Evolutionary conservation across 2,113 vertebrate genomes (phyloP), one percentile per base, ranked within the genome.

Genomic region (Dipodomys merriami): DNA sequence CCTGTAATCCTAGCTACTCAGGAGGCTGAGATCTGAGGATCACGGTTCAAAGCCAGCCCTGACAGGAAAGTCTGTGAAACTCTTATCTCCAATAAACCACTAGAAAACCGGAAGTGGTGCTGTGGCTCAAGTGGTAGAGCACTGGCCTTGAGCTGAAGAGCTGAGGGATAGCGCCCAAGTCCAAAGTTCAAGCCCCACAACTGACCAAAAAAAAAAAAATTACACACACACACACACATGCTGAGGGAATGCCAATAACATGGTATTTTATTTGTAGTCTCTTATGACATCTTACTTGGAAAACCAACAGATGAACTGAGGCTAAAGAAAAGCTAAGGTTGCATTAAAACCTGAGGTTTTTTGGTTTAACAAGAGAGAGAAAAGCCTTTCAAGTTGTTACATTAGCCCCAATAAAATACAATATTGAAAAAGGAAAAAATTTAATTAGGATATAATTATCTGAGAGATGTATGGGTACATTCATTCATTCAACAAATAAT

Each of bases 401-500:
- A 57, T 33, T 49, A 86, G 1, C 20, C 33, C 57, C 20, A 57
- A 80, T 44, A 88, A 86, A 92, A 23, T 60, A 82, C 46, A 25
- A 88, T 29, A 78, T 1, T 73, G 13, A 96, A 85, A 80, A 25
- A 57, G 53, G 53, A 82, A 91, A 93, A 25, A 27, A 29, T 86
- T 78, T 77, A 82, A 81, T 90, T 65, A 94, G 23, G n/a, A 35
- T 46, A 91, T 46, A 92, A 86, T 30, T 68, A 68, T 73, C 35
- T 71, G 35, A 76, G 57, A 16, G 69, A 69, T 15, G 46, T 86
- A 39, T 74, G 64, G 39, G 33, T 74, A 69, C 15, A 83, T 7
- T 1, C n/a, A 83, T 7, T 1, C n/a, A 78, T 67, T 89, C 68
- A 83, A 81, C 33, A 83, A 74, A 78, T 44, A 84, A 83, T 72